Base-by-base conservation (phyloP, 1,140 invertebrate species). In the Zaprionus ornatus region DNA sequence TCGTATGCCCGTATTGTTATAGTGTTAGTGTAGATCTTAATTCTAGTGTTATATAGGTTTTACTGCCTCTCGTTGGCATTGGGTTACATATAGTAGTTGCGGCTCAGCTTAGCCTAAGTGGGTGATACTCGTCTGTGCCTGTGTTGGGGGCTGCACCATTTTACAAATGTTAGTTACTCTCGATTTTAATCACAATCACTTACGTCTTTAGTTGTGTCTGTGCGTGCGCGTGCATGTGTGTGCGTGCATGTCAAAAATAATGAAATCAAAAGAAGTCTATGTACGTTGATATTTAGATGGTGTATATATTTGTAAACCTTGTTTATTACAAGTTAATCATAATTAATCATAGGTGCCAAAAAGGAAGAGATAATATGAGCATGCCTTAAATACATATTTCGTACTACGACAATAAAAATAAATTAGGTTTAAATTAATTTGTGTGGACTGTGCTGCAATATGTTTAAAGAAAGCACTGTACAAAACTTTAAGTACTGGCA, bases 161-260 rank as follows among this genome's bases (percentile, higher is more conserved):
- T 88, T 84, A 84, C 67, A 88, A 84, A 81, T 84, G 71, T 88
- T 84, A 84, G 81, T 79, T 86, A 68, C 61, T 80, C 56, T 80
- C 54, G 62, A 70, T 88, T 80, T 80, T n/a, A 88, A 90, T 88
- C 84, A 88, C 84, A 88, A 84, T 88, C 74, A 88, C 85, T 84
- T 88, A 80, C 77, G 50, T 79, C 88, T 90, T 88, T 90, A 88
- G 84, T 90, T 90, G 17, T 35, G 80, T 79, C 70, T 68, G 76
- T 57, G 55, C 56, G 57, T 40, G 45, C 42, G 23, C 25, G 62
- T 48, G 56, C 29, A 32, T 76, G 83, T 79, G 80, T 65, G 77
- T 42, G 63, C 45, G 59, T 48, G 35, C 54, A 65, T 37, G 59
- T 15, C 68, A 59, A 13, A 1, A 65, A 56, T 76, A 64, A 77